Conservation (phyloP, 2,888 invertebrate species). For the Ethmia dodecea region DNA sequence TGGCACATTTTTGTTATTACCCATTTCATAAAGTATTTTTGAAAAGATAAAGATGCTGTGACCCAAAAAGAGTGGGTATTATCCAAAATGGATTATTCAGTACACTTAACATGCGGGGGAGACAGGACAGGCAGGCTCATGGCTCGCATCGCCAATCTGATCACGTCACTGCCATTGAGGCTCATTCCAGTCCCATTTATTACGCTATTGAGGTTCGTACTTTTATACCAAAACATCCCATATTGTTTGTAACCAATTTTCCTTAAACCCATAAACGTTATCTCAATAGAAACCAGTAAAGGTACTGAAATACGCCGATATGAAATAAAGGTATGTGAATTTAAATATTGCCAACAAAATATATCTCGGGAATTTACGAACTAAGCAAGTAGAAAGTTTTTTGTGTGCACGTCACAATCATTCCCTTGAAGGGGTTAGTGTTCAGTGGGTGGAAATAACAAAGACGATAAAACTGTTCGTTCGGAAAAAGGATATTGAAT, state of each 20-base stretch:
- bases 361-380: conserved; percentile 24
- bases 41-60: no score
- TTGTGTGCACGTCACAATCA: conserved; percentile 63
- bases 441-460: conserved; percentile 73
- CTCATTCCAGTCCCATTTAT: conserved; percentile 51
- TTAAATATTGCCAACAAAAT: neutral
- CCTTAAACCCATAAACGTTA: neutral
- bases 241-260: conserved; percentile 4
- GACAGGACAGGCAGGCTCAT: neutral
- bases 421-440: conserved; percentile 64
- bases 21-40: no score
- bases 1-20: no score
- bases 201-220: conserved; percentile 41
- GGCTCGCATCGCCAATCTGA: conserved; percentile 34
- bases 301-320: no score
- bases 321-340: neutral
- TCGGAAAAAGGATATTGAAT: conserved; percentile 75
- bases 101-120: no score
- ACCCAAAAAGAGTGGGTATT: no score
- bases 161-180: conserved; percentile 46
- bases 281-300: no score
- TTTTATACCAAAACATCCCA: conserved; percentile 21
- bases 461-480: conserved; percentile 73
- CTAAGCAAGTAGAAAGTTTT: conserved; percentile 44
- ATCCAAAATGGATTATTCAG: no score